Base-by-base conservation (phyloP, 2,888 invertebrate genomes). In the Biston betularia region DNA sequence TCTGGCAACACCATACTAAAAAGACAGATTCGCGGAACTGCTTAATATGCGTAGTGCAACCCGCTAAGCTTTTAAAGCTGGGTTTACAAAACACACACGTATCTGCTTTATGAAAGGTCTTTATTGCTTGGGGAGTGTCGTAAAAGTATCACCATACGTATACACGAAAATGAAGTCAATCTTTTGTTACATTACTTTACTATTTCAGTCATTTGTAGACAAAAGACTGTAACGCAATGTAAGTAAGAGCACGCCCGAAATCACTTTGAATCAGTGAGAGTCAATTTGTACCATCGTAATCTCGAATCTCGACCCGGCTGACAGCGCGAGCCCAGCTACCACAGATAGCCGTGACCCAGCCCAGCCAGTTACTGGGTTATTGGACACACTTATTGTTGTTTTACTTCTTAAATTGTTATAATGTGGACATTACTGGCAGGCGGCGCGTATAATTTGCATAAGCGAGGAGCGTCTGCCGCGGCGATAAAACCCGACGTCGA, bases 391-490 rank as follows among this genome's bases (percentile, higher is more conserved):
- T 87, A 89, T 87, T 91, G 88, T 89, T 90, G 88, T 90, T 90
- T 87, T 87, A 91, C 88, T 90, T 92, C 92, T 93, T 93, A 91
- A 92, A 93, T 90, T 92, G 92, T 89, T 89, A 88, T 87, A 90
- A 92, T 89, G 85, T 80, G 79, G 72, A 84, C 91, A 89, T 93
- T 92, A 88, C 77, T 72, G 80, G 78, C 93, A 93, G 86, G 87
- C 87, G 93, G 93, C 76, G 87, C 80, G 80, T 77, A 77, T 82
- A 85, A 89, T 93, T 93, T 92, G 89, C 92, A 93, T 93, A 89
- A 89, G 84, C 85, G 69, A 52, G 78, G 69, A 52, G 78, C 71
- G 72, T 72, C 89, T 89, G 90, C 81, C 75, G 74, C 75, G 79
- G 73, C 88, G 81, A 89, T 91, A 90, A 92, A 91, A 83, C 87